Evolutionary conservation across 2,113 vertebrate genomes (phyloP), one percentile per base, ranked within the genome.

Genomic region (Callopanchax toddi): DNA sequence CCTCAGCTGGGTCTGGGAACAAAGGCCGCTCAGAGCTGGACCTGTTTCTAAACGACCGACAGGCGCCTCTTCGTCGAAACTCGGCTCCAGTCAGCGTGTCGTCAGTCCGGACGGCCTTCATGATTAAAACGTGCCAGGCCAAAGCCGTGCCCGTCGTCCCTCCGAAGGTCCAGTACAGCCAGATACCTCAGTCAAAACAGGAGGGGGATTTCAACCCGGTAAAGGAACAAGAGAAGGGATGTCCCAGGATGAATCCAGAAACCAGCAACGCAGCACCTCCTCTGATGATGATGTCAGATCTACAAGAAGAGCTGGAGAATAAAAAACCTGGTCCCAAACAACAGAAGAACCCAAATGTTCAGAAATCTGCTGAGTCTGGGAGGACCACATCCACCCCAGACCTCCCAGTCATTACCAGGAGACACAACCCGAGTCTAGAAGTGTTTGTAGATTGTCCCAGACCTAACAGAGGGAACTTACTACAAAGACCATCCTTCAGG

Each of bases 51-150:
- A 86, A 55, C 4, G 84, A 91, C 42, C 78, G 83, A 0, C 90
- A 88, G 73, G 92, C 90, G 2, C 90, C 92, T 7, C 58, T 92
- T 26, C 94, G 97, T 8, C 92, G 97, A 29, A 99, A 99, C 73
- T 99, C 96, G 0, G 96, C 96, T 18, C 97, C 97, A 0, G 94
- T 99, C 62, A 97, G 97, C 0, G 97, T 99, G 60, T 94, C 96
- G 0, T 97, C 97, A 0, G 94, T 99, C 76, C 92, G 96, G 66
- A 96, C 96, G 4, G 95, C 97, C 22, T 98, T 96, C 86, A 97
- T 98, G 96, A 93, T 99, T 22, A 97, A 97, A 83, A 96, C 96
- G 16, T 96, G 96, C 78, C 96, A 98, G 76, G 97, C 95, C 53
- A 96, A 93, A 89, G 97, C 96, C 0, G 97, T 98, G 21, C 97